These are phyloP conservation scores for Hirundo rustica DNA, from an alignment of 2,797 vertebrate genomes.

Conservation along the genomic window DNA sequence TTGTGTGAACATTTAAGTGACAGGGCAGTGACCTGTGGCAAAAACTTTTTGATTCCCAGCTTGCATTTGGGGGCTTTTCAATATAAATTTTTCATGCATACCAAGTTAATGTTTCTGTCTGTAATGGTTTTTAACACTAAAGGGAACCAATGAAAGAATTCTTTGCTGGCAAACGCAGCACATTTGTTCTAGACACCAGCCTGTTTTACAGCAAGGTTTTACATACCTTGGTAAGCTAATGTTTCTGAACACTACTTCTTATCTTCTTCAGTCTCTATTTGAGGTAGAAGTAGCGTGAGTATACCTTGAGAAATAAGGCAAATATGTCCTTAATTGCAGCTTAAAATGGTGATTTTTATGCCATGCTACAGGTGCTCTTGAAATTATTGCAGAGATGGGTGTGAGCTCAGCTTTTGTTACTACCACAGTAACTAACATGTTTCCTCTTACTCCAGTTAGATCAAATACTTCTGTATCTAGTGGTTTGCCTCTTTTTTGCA, in stretches of 20 bases:
- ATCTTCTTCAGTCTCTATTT: background rate
- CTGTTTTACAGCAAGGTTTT: background rate
- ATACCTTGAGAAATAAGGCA: background rate
- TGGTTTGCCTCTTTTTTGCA: background rate
- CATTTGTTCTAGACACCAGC: background rate
- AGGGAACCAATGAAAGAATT: background rate
- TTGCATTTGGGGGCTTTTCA: background rate
- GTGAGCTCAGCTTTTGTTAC: background rate
- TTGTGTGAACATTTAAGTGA: conserved; percentile 7
- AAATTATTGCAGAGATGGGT: background rate
- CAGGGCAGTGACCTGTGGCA: conserved; percentile 4
- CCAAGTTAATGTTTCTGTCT: background rate
- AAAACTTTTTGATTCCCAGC: background rate
- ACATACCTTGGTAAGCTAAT: background rate
- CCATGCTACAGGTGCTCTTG: background rate
- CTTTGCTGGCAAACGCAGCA: background rate
- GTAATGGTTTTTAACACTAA: background rate
- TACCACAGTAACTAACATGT: background rate
- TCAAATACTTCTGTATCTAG: background rate
- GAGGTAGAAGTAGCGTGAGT: background rate
- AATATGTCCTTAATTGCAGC: background rate
- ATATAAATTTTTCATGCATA: background rate
- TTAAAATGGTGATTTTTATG: background rate
- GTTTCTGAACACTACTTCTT: background rate
- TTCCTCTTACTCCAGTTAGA: background rate